Conservation (phyloP, 2,113 vertebrate species). For the Pterocles burchelli region DNA sequence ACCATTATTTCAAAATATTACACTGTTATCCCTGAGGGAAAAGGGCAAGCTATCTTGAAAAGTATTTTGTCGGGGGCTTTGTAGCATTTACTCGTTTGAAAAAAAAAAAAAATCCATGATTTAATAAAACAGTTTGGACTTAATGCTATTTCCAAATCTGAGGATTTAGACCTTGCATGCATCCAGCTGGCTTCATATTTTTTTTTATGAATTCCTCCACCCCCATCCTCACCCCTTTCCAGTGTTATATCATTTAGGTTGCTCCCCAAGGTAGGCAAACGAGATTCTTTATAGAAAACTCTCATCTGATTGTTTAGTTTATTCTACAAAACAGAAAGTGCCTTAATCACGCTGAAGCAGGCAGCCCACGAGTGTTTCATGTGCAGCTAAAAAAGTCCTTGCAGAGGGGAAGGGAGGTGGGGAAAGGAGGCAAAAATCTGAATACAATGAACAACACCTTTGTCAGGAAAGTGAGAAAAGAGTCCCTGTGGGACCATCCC, state of each 20-base stretch:
- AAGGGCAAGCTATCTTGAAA: not conserved
- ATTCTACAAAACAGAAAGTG: not conserved
- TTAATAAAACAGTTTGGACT: conserved; percentile 8
- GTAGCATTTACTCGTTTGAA: not conserved
- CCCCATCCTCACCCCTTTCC: not conserved
- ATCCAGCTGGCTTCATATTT: not conserved
- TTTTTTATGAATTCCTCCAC: not conserved
- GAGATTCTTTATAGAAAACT: not conserved
- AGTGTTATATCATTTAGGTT: not conserved
- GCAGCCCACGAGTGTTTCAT: not conserved
- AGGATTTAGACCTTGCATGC: not conserved
- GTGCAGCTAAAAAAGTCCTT: not conserved
- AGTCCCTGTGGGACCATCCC: not conserved
- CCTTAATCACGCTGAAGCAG: not conserved
- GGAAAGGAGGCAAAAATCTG: not conserved
- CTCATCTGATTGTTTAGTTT: not conserved
- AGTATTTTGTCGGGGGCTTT: not conserved
- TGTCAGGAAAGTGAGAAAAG: conserved; percentile 10
- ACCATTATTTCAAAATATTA: not conserved
- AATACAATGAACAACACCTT: not conserved
- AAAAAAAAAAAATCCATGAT: not conserved
- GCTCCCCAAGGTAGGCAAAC: not conserved
- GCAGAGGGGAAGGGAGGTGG: not conserved
- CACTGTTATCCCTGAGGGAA: not conserved
- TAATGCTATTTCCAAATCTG: not conserved